phyloP scores from a whole-genome alignment of 2,797 vertebrate genomes.

The Rhynchonycteris naso region DNA sequence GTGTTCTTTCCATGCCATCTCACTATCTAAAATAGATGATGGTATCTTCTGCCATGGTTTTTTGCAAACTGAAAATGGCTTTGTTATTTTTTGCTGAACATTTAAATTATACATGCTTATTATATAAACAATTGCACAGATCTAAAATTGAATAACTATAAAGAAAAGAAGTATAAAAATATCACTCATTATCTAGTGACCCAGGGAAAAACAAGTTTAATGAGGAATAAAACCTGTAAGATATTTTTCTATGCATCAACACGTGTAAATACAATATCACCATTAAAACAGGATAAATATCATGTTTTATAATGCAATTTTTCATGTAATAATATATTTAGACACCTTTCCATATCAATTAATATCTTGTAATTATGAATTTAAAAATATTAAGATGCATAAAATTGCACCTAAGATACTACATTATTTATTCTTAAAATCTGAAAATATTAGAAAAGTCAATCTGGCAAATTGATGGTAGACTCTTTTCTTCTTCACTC shows the following conservation, averaged over 20 bases:
- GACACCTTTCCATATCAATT: not conserved
- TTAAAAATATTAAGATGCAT: not conserved
- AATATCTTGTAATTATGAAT: constrained; percentile 6
- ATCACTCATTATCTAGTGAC: not conserved
- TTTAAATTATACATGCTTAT: constrained; percentile 25
- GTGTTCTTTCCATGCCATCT: not conserved
- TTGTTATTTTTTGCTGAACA: constrained; percentile 34
- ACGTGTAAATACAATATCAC: not conserved
- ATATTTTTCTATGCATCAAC: constrained; percentile 4
- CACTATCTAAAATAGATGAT: constrained; percentile 32
- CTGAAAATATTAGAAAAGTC: not conserved
- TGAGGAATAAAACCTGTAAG: not conserved
- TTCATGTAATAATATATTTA: constrained; percentile 11
- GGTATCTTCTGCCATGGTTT: not conserved
- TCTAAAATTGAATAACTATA: constrained; percentile 9
- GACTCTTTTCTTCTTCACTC: not conserved
- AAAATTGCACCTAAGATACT: not conserved
- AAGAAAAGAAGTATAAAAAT: not conserved
- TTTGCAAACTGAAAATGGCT: constrained; percentile 12
- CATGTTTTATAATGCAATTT: not conserved
- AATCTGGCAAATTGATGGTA: not conserved
- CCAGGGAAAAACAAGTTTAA: not conserved
- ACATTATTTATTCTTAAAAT: not conserved
- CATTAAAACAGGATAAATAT: not conserved
- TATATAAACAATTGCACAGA: not conserved